Base-by-base conservation (phyloP, 1,140 invertebrate species). In the Doryteuthis pealeii region DNA sequence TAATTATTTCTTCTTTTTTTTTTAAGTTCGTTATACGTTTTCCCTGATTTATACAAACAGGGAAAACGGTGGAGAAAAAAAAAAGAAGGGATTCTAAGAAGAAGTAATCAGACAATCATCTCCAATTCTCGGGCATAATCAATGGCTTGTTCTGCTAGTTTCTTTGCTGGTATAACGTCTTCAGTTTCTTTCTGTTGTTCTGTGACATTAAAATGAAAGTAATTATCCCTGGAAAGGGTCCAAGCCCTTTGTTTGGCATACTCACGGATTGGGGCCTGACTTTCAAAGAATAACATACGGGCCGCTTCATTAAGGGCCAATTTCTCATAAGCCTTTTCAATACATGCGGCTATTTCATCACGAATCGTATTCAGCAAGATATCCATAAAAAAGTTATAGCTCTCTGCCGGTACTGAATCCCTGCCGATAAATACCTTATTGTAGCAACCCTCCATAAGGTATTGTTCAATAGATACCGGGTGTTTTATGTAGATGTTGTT, bases 381-480 rank as follows among this genome's bases (percentile, higher is more conserved):
- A 82, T 99, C 96, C 90, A 99, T 99, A 86, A 99, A 99, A 80
- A 96, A 95, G 74, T 94, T 96, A 87, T 99, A 99, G 72, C 93
- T 95, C 74, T 94, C 93, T 14, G 96, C 95, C 68, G 98, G 98
- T n/a, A 99, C 96, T 89, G 97, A 97, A 62, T 93, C 94, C 90
- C 97, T 92, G 4, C 93, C 93, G 62, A 95, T 87, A 84, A 95
- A 95, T 73, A 95, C 94, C 89, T 99, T 99, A 87, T 99, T 99
- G 84, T 99, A 99, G 75, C 95, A 96, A 35, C 98, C 98, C 89
- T 99, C 98, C 97, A 99, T 99, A 62, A 99, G 90, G 89, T 97
- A 99, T 85, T 99, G 98, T 84, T 99, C 98, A 78, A 99, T 90
- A 43, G 95, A 95, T 0, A 99, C 90, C 0, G 98, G 96, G 87